phyloP scores from a whole-genome alignment of 1,140 invertebrate genomes.

The Procambarus clarkii region DNA sequence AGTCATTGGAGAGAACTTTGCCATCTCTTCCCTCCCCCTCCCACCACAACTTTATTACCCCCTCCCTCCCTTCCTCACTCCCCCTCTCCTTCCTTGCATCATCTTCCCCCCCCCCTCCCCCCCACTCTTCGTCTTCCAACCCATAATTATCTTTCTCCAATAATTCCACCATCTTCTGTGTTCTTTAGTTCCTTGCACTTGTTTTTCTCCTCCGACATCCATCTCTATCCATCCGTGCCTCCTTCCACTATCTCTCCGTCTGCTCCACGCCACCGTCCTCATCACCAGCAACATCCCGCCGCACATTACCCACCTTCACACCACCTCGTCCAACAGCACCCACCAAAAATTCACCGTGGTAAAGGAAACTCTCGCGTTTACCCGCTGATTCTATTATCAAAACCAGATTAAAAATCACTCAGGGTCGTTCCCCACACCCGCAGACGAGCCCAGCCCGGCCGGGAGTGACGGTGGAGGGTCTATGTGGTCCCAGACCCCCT shows the following conservation, averaged over 20 bases:
- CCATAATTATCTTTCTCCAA: too few relatives aligned
- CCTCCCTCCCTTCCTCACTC: too few relatives aligned
- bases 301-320: neutral
- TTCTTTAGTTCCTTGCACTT: too few relatives aligned
- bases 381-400: slow-evolving; percentile 33
- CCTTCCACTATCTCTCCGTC: neutral
- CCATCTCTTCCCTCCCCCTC: too few relatives aligned
- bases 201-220: too few relatives aligned
- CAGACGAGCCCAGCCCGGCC: neutral
- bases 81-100: too few relatives aligned
- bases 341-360: neutral
- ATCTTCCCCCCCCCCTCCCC: too few relatives aligned
- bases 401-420: slow-evolving; percentile 41
- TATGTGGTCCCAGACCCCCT: neutral
- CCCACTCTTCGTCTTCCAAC: too few relatives aligned
- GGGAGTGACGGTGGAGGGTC: neutral
- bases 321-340: neutral
- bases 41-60: too few relatives aligned
- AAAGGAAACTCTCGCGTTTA: neutral
- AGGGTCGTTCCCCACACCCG: slow-evolving; percentile 7
- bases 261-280: neutral
- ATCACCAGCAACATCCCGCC: neutral
- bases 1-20: too few relatives aligned
- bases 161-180: too few relatives aligned
- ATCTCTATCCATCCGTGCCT: neutral